phyloP scores from a whole-genome alignment of 2,888 invertebrate genomes.

The Allolobophora icterica region DNA sequence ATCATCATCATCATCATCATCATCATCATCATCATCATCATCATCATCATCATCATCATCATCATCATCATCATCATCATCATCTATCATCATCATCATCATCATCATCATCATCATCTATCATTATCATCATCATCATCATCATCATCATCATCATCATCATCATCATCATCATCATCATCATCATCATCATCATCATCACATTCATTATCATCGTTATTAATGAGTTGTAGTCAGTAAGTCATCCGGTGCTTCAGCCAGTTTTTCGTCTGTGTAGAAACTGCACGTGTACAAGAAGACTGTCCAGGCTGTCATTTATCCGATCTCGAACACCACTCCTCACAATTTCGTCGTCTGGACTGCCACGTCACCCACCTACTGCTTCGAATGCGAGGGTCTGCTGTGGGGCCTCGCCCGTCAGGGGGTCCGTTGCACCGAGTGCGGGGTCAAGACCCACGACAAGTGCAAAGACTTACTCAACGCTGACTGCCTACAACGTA shows the following conservation, averaged over 20 bases:
- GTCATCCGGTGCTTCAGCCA: neutral
- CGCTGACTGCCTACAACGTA: slow-evolving; percentile 97
- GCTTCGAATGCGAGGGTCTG: slow-evolving; percentile 98
- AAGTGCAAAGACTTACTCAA: slow-evolving; percentile 99
- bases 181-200: slow-evolving; percentile 26
- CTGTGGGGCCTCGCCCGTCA: slow-evolving; percentile 98
- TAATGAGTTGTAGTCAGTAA: neutral
- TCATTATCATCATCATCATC: slow-evolving; percentile 22
- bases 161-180: slow-evolving; percentile 33
- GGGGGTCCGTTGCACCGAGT: slow-evolving; percentile 96
- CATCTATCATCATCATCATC: neutral
- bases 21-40: neutral
- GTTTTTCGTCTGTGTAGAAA: slow-evolving; percentile 79
- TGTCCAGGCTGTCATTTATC: slow-evolving; percentile 97
- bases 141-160: neutral
- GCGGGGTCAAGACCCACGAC: slow-evolving; percentile 99
- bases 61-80: neutral
- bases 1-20: slow-evolving; percentile 20
- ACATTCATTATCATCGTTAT: slow-evolving; percentile 1
- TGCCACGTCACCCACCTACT: slow-evolving; percentile 97
- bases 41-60: neutral
- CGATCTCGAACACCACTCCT: slow-evolving; percentile 97
- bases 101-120: neutral
- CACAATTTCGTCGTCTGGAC: slow-evolving; percentile 99
- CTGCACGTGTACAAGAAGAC: slow-evolving; percentile 99